phyloP scores from a whole-genome alignment of 2,888 invertebrate genomes.

The Drosophila mercatorum region DNA sequence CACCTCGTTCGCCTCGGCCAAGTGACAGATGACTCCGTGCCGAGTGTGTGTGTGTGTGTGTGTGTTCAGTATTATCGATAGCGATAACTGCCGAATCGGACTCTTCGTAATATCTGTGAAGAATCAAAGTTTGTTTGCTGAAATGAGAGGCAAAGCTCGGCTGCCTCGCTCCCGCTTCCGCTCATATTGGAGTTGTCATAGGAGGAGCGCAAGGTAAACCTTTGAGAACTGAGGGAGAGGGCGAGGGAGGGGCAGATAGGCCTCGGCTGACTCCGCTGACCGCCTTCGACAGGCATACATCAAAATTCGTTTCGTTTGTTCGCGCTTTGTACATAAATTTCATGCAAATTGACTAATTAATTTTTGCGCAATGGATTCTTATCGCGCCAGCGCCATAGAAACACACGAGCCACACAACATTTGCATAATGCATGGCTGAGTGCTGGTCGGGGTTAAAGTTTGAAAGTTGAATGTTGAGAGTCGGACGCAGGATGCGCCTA shows the following conservation, averaged over 20 bases:
- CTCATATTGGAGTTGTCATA: too few relatives aligned
- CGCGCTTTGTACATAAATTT: slow-evolving; percentile 78
- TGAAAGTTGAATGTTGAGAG: not conserved
- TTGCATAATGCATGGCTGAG: slow-evolving; percentile 57
- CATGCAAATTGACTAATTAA: slow-evolving; percentile 83
- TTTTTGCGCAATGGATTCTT: slow-evolving; percentile 80
- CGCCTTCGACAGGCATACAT: slow-evolving; percentile 37
- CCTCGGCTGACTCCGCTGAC: not conserved
- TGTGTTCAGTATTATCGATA: not conserved
- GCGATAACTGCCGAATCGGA: not conserved
- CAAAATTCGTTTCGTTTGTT: slow-evolving; percentile 72
- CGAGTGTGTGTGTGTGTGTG: not conserved
- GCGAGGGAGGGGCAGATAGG: not conserved
- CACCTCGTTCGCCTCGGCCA: too few relatives aligned
- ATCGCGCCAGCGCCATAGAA: slow-evolving; percentile 70
- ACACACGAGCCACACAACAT: slow-evolving; percentile 42
- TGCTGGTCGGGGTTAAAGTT: not conserved
- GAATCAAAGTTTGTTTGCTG: too few relatives aligned
- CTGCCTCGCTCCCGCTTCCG: too few relatives aligned
- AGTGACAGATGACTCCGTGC: not conserved
- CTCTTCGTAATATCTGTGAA: too few relatives aligned
- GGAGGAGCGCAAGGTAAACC: too few relatives aligned
- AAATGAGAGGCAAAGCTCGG: too few relatives aligned
- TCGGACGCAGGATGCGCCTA: slow-evolving; percentile 45
- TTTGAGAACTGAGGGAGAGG: not conserved